Base-by-base conservation (phyloP, 2,113 vertebrate genomes). In the Baryphthengus martii region DNA sequence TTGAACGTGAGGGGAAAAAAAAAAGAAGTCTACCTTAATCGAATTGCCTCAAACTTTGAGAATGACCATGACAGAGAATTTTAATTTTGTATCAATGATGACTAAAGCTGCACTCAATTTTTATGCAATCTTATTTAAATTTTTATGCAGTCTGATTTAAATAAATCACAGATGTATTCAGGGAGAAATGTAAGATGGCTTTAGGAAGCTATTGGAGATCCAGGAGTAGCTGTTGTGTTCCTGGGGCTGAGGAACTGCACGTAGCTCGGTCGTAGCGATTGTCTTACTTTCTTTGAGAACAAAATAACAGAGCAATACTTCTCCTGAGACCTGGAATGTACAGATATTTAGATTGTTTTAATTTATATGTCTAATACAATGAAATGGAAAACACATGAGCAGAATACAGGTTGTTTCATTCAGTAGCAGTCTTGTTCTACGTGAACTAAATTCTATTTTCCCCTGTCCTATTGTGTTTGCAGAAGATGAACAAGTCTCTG, bases 401-500 rank as follows among this genome's bases (percentile, higher is more conserved):
- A 47, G 20, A 44, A 49, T 70, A 26, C 40, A 75, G 62, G 26
- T 92, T 92, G 49, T 90, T 95, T 95, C 40, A 81, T 94, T 91
- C 50, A 45, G 73, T 75, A 79, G 49, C 85, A 88, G 40, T 84
- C 81, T 90, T 77, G 37, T 73, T 95, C 79, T 81, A 7, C 50
- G 61, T 89, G 66, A 89, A 55, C 85, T 96, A 91, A 96, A 95
- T 83, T 90, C 18, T 95, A 5, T 92, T 94, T 95, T 83, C 62
- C 80, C 62, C 82, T 97, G 73, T 85, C 85, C 90, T 93, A 0
- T 97, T 94, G 72, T 97, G 39, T 97, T 90, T 88, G 77, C 98
- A 99, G 99, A 99, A 97, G 99, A 99, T 82, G 99, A 99, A 90
- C 99, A 99, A 97, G 99, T 99, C 88, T 99, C 99, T 85, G 99